A percentile compares a stretch with the other conserved stretches of the same genome.
Evolutionary conservation across 2,113 vertebrate species (phyloP).

Genomic region (Psilopogon haemacephalus): DNA sequence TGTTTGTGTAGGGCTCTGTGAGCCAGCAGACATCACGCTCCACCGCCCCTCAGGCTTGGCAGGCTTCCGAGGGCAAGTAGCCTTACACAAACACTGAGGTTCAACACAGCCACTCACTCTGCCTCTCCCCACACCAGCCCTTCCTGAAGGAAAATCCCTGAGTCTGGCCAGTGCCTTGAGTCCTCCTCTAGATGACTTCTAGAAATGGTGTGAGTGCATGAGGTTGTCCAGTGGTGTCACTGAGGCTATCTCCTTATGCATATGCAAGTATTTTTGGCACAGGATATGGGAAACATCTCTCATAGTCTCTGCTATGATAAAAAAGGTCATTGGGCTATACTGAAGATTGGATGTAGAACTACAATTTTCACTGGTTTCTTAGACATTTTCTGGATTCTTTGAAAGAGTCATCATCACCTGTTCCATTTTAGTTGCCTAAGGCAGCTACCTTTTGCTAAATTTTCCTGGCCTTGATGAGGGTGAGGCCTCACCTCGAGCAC

Average conservation of each 20-base stretch:
- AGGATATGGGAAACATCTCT: accelerated
- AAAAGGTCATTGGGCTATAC: neutral
- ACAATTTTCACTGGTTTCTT: neutral
- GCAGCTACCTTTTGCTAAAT: neutral
- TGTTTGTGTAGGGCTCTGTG: neutral
- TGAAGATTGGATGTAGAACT: neutral
- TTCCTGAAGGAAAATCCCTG: neutral
- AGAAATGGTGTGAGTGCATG: neutral
- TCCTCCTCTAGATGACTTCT: neutral
- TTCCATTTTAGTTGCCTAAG: neutral
- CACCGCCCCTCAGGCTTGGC: neutral
- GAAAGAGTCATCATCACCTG: neutral
- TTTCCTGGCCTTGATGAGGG: neutral
- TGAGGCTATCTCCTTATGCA: accelerated
- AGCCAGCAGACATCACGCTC: neutral
- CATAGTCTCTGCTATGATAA: neutral
- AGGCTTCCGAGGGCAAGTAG: neutral
- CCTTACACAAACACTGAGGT: neutral
- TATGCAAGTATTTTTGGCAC: neutral
- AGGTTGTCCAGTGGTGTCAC: neutral
- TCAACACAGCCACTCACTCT: accelerated
- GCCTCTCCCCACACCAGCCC: neutral
- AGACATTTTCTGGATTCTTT: neutral
- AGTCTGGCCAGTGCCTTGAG: neutral
- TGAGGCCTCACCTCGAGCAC: too few species aligned